Base-by-base conservation (phyloP, 2,113 vertebrate species). In the Gopherus evgoodei region DNA sequence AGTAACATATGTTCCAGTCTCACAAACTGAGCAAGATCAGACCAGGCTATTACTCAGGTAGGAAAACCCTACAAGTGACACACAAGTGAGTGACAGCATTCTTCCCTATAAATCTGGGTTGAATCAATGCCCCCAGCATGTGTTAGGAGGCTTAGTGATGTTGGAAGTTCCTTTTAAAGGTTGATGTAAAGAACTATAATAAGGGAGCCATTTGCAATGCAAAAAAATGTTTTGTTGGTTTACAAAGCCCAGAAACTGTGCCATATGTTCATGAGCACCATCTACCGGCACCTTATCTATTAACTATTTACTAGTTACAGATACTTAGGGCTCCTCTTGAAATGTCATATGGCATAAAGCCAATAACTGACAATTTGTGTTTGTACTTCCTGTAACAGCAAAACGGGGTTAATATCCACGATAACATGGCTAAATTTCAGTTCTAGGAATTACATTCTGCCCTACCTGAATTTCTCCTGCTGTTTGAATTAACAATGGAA, bases 131-230 rank as follows among this genome's bases (percentile, higher is more conserved):
- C 14, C 75, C 42, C 53, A 83, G 86, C 83, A 25, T 76, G 11
- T 12, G 38, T 25, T 42, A 44, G 22, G 38, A 12, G 84, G 79
- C 88, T 25, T 19, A 54, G 83, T 95, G 96, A 90, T 92, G 88
- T 90, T 86, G 81, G 56, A 82, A 96, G 21, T 83, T 92, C 82
- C 90, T 95, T 96, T 87, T 88, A 88, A 95, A 97, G 94, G 90
- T 75, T 95, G 89, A 94, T 95, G 91, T 95, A 84, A 94, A 92
- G 75, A 89, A 95, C 65, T 95, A 95, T 93, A 97, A 93, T 35
- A 97, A 88, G 84, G 93, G 91, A 89, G 31, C 52, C 87, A 78
- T 92, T 94, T 91, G 87, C 87, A 92, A 4, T 57, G 83, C 85
- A 59, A 92, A 95, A 90, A 90, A 83, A 90, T 92, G 42, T 91